Base-by-base conservation (phyloP, 2,797 vertebrate genomes). In the Siniperca scherzeri region DNA sequence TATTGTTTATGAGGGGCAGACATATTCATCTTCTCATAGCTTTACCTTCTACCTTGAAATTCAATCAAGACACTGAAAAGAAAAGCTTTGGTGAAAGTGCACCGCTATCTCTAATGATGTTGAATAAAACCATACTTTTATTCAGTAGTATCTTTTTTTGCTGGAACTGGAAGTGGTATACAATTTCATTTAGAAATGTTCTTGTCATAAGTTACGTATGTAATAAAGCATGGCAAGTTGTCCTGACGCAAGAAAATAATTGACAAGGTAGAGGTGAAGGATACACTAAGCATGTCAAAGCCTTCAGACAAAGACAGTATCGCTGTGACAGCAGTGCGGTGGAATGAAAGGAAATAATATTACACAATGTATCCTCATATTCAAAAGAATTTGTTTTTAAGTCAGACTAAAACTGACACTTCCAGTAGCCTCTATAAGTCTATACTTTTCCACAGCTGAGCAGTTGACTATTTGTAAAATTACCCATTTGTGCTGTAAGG, bases 1-100 rank as follows among this genome's bases (percentile, higher is more conserved):
- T 44, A 27, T 14, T 80, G 59, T 75, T 67, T 33, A 69, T 52
- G 46, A 78, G 33, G 30, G 56, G 73, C 33, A 78, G 46, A 62
- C 33, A 14, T 10, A 40, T 75, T 69, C 5, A 52, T 74, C 21
- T n/a, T 61, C 44, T 72, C 3, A 56, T 52, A 38, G 42, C 22
- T 62, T 61, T 56, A 65, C 52, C 25, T 46, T 62, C 56, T 56
- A 66, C 52, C 25, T 46, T 66, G 19, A 59, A 52, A 56, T 46
- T 53, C 27, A 50, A 30, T 70, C 9, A 16, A 59, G 16, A 53
- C 17, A 57, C 25, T 71, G 1, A 25, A 46, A 44, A 60, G 62
- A 60, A 27, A 56, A 25, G 40, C 53, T 52, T 70, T 42, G 7
- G 2, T 80, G 22, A 42, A 55, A 44, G 42, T n/a, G 8, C 36